Base-by-base conservation (phyloP, 2,888 invertebrate genomes). In the Eupithecia subfuscata region DNA sequence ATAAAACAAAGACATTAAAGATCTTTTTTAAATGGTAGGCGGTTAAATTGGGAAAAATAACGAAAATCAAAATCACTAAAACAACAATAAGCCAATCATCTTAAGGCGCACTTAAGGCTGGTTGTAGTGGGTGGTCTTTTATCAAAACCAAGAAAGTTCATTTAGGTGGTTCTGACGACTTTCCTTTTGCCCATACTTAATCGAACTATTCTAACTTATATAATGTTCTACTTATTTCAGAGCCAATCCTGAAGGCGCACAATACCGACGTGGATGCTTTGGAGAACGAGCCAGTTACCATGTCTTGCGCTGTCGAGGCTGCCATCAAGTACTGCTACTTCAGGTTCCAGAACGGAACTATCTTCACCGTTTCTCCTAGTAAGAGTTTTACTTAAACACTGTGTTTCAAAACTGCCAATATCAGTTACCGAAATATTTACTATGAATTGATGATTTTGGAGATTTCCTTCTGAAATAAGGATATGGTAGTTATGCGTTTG, bases 271-370 rank as follows among this genome's bases (percentile, higher is more conserved):
- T 89, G 1, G 37, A 18, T 0, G 81, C 76, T 0, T 34, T 84
- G 2, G 89, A 85, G 16, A 89, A 87, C 1, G 87, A 89, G 1
- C 79, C 83, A 3, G 82, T 87, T 0, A 83, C 82, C 9, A 82
- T 94, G 87, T 84, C 87, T 16, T 95, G 94, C 82, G 85, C 86
- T 0, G 83, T 92, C 9, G 82, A 86, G 43, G 79, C 90, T 0
- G 73, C 84, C 5, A 88, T 94, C 69, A 84, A 84, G 2, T 94
- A 94, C 87, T 94, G 94, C 84, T 93, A 92, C 86, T 93, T 93
- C 86, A 86, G 92, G 52, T 82, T 88, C 0, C 76, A 80, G 3
- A 94, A 94, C 75, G 93, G 93, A 81, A 90, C 92, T 22, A 77
- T 88, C 37, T 91, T 82, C 83, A 88, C 85, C 64, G 86, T 92